Conservation (phyloP, 1,140 invertebrate genomes). For the Diorhabda elongata region DNA sequence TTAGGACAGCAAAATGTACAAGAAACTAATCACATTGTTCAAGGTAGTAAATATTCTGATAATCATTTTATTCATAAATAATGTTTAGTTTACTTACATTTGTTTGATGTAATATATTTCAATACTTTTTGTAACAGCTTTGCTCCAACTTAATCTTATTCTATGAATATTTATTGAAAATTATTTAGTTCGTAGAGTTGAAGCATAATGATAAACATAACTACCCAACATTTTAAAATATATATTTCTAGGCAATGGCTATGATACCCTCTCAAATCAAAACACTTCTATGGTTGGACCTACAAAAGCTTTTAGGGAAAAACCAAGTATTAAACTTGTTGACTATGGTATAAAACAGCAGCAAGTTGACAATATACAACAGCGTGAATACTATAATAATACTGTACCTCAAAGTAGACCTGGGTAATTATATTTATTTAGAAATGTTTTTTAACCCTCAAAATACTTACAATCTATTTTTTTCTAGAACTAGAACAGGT, state of each 20-base stretch:
- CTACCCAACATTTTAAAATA: too few species aligned
- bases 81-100: not conserved
- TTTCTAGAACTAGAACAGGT: too few species aligned
- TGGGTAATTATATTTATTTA: too few species aligned
- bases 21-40: not conserved
- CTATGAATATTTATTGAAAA: too few species aligned
- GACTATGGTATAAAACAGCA: slow-evolving; percentile 9
- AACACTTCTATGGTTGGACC: slow-evolving; percentile 36
- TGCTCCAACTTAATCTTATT: too few species aligned
- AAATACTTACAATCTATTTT: too few species aligned
- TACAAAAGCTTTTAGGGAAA: slow-evolving; percentile 32
- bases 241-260: not conserved
- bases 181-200: too few species aligned
- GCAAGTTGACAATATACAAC: slow-evolving; percentile 20
- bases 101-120: too few species aligned
- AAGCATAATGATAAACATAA: too few species aligned
- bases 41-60: slow-evolving; percentile 12
- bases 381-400: not conserved
- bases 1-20: slow-evolving; percentile 43
- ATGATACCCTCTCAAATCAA: slow-evolving; percentile 16
- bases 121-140: too few species aligned
- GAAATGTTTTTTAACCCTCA: too few species aligned
- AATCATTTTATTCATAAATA: slow-evolving; percentile 23
- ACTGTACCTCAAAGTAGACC: not conserved
- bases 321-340: slow-evolving; percentile 28